Conservation (phyloP, 2,888 invertebrate genomes). For the Rhamphomyia laevipes region DNA sequence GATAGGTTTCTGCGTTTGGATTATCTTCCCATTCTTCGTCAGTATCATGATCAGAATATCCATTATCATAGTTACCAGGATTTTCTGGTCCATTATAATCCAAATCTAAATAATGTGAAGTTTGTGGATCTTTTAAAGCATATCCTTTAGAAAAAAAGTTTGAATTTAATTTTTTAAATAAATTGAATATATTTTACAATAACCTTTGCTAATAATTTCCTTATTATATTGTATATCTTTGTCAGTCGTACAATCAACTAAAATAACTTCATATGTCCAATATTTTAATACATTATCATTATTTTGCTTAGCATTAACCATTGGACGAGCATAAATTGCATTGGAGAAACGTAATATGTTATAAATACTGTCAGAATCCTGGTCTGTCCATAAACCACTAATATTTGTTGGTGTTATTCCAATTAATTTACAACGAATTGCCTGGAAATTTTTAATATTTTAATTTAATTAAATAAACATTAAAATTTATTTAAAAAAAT, state of each 20-base stretch:
- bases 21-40: neutral
- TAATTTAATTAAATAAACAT: no score
- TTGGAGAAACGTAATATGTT: constrained; percentile 9
- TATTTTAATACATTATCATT: constrained; percentile 4
- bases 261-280: constrained; percentile 9
- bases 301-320: neutral
- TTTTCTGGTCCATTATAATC: neutral
- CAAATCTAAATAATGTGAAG: constrained; percentile 8
- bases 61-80: neutral
- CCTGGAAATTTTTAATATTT: constrained; percentile 6
- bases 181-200: neutral
- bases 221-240: constrained; percentile 4
- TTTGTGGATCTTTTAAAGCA: constrained; percentile 9
- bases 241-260: constrained; percentile 8
- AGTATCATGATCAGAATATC: neutral
- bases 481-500: neutral
- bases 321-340: constrained; percentile 9
- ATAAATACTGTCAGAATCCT: constrained; percentile 10
- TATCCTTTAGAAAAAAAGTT: constrained; percentile 5
- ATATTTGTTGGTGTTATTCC: constrained; percentile 8
- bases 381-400: constrained; percentile 10
- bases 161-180: neutral
- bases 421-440: constrained; percentile 10
- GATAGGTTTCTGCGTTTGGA: neutral
- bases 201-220: constrained; percentile 12